Evolutionary conservation across 2,888 invertebrate genomes (phyloP).

Genomic region (Chalcis sispes): DNA sequence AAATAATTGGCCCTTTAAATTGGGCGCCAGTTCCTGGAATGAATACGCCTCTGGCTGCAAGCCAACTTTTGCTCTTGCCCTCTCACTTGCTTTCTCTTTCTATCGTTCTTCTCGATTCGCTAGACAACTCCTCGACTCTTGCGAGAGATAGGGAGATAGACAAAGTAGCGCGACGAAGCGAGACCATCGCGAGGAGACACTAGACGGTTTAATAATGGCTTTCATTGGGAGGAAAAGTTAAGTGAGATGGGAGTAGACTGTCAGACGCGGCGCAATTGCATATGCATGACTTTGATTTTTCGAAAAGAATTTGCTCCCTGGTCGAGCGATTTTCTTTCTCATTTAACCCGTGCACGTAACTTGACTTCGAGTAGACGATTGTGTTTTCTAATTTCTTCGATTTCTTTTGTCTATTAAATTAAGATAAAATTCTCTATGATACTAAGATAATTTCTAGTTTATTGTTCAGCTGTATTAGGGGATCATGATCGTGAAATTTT

Average conservation of each 20-base stretch:
- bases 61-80: conserved; percentile 53
- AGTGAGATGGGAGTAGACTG: background rate
- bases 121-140: too few species aligned
- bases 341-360: background rate
- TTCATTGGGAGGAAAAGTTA: conserved; percentile 64
- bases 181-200: conserved; percentile 60
- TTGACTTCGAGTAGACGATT: background rate
- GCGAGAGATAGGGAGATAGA: conserved; percentile 62
- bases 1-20: conserved; percentile 76
- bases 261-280: conserved; percentile 32
- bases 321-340: background rate
- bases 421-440: too few species aligned
- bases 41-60: conserved; percentile 69
- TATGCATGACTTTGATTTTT: conserved; percentile 40
- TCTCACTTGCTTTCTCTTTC: too few species aligned
- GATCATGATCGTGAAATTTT: too few species aligned
- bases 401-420: too few species aligned
- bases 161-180: conserved; percentile 41
- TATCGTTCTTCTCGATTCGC: too few species aligned
- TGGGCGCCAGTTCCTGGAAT: conserved; percentile 74
- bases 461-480: too few species aligned
- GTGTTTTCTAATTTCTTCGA: background rate
- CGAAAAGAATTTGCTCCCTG: background rate
- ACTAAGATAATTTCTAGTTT: too few species aligned
- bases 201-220: conserved; percentile 72